Evolutionary conservation across 2,888 invertebrate genomes (phyloP).

Genomic region (Patella ulyssiponensis): DNA sequence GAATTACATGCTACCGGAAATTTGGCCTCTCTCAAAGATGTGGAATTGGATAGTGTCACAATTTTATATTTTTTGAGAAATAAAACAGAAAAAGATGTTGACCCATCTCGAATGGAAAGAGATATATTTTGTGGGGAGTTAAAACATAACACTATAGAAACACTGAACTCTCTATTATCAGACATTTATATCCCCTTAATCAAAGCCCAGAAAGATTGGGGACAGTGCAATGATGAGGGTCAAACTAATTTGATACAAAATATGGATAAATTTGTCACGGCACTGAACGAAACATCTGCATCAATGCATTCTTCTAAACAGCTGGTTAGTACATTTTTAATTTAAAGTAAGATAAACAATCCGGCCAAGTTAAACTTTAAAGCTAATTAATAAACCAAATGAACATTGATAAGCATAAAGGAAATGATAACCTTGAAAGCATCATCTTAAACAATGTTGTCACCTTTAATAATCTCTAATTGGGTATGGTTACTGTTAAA

Average conservation of each 20-base stretch:
- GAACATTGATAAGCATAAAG: too few species aligned
- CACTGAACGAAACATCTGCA: conserved; percentile 66
- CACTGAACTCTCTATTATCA: conserved; percentile 63
- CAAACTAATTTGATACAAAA: conserved; percentile 63
- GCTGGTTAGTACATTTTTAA: conserved; percentile 53
- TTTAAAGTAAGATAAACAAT: too few species aligned
- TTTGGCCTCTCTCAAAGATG: conserved; percentile 64
- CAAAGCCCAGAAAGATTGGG: conserved; percentile 69
- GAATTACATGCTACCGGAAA: conserved; percentile 66
- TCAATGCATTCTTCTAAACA: conserved; percentile 64
- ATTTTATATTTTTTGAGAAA: conserved; percentile 69
- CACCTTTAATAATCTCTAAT: background rate
- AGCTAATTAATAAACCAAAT: too few species aligned
- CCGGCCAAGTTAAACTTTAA: too few species aligned
- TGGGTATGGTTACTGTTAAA: background rate
- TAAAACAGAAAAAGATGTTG: conserved; percentile 67
- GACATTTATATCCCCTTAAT: conserved; percentile 70
- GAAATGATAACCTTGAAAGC: too few species aligned
- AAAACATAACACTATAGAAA: conserved; percentile 69
- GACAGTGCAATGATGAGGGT: conserved; percentile 67
- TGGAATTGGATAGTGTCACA: conserved; percentile 60
- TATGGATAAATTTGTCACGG: conserved; percentile 67
- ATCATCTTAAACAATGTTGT: background rate
- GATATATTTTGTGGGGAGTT: conserved; percentile 71
- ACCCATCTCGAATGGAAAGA: conserved; percentile 63